Evolutionary conservation across 1,140 invertebrate genomes (phyloP).

Genomic region (Thaumatotibia leucotreta): DNA sequence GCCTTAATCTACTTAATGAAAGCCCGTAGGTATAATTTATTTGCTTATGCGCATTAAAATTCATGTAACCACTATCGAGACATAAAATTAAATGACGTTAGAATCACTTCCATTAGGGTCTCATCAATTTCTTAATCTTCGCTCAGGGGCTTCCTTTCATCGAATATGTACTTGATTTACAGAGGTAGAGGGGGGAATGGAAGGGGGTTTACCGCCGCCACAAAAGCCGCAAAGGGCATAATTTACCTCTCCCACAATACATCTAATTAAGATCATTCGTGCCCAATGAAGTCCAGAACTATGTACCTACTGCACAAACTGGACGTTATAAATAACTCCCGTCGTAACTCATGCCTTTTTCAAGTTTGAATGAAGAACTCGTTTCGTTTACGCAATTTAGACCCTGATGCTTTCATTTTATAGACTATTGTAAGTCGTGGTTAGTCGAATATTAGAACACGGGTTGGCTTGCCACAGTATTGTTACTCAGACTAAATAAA

Average conservation of each 20-base stretch:
- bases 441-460: slow-evolving; percentile 37
- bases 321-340: slow-evolving; percentile 70
- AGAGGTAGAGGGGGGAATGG: slow-evolving; percentile 17
- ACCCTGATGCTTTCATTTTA: slow-evolving; percentile 32
- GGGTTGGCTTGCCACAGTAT: slow-evolving; percentile 40
- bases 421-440: slow-evolving; percentile 29
- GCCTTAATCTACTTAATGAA: slow-evolving; percentile 6
- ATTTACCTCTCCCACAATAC: slow-evolving; percentile 69
- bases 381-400: slow-evolving; percentile 25
- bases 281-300: slow-evolving; percentile 57
- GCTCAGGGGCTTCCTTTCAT: slow-evolving; percentile 47
- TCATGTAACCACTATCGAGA: slow-evolving; percentile 52
- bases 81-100: slow-evolving; percentile 59
- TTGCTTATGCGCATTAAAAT: slow-evolving; percentile 57
- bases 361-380: slow-evolving; percentile 43
- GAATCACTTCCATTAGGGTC: slow-evolving; percentile 57
- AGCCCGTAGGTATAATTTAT: slow-evolving; percentile 32
- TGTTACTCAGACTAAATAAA: slow-evolving; percentile 58
- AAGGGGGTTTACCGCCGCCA: slow-evolving; percentile 27
- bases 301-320: slow-evolving; percentile 63
- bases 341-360: slow-evolving; percentile 65
- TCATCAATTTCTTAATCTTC: slow-evolving; percentile 68
- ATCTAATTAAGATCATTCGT: slow-evolving; percentile 75
- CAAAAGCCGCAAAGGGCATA: slow-evolving; percentile 47
- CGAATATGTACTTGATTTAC: slow-evolving; percentile 64